Evolutionary conservation across 2,797 vertebrate genomes (phyloP), one percentile per base, ranked within the genome.

Genomic region (Anguilla obscura): DNA sequence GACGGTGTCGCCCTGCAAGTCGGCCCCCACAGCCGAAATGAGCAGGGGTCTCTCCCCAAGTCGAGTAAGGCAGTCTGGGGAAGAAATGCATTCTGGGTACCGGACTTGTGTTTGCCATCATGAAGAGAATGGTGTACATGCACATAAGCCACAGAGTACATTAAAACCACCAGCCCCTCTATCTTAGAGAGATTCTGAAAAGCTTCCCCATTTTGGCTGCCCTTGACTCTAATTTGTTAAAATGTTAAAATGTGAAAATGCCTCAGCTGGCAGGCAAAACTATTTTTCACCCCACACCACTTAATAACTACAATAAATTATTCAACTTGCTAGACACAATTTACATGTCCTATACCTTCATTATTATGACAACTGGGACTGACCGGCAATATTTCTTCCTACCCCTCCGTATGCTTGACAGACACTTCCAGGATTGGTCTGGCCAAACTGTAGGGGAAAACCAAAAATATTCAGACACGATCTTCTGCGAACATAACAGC

Each of bases 361-460:
- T 30, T 36, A 45, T 90, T 88, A 52, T 85, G 86, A 92, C 87
- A 60, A 85, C 86, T 10, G 2, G 24, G 84, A 87, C 30, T 54
- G 90, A 98, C 98, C 98, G 93, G 97, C 97, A 86, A 99, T 94
- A 92, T 99, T 99, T 87, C 97, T 95, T 88, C 97, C 98, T 71
- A 99, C 98, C 0, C 98, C 98, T 0, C 98, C 98, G 90, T 97
- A 97, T 2, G 97, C 96, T 92, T 96, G 96, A 91, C 93, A 96
- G 69, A 98, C 95, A 90, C 93, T 97, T 93, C 97, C 97, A 92
- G 94, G 91, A 24, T 98, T 98, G 8, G 97, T 98, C 88, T 97
- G 96, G 88, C 97, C 97, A 90, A 95, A 95, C 98, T 98, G 93
- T 56, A 94, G 89, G 85, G 88, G 52, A 88, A 90, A 76, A 91